phyloP scores from a whole-genome alignment of 92 coral and sea anemone genomes.

The Heliopora coerulea region DNA sequence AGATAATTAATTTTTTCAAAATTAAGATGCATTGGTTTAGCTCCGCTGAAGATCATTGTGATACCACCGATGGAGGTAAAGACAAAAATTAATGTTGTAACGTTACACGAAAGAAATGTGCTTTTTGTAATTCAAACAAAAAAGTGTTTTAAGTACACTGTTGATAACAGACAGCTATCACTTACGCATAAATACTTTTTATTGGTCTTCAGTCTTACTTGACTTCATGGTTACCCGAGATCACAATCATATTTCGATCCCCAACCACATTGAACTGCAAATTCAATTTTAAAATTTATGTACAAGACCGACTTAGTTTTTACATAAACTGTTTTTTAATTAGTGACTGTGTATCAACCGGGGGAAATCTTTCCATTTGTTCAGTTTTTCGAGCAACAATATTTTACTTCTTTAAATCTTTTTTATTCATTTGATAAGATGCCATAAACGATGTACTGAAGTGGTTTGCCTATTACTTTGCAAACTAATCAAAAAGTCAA shows the following conservation, averaged over 20 bases:
- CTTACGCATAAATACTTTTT: not conserved
- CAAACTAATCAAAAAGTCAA: conserved; percentile 43
- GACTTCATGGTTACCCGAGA: not conserved
- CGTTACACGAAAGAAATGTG: not conserved
- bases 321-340: not conserved
- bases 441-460: conserved; percentile 38
- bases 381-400: not conserved
- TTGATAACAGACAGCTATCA: not conserved
- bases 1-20: conserved; percentile 33
- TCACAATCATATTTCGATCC: not conserved
- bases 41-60: conserved; percentile 32
- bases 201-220: not conserved
- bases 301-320: no score
- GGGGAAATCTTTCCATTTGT: not conserved
- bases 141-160: not conserved
- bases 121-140: not conserved
- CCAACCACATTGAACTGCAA: not conserved
- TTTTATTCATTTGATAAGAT: conserved; percentile 13
- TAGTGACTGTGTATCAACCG: not conserved
- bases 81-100: not conserved
- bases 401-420: not conserved
- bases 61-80: conserved; percentile 2
- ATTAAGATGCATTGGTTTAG: conserved; percentile 29
- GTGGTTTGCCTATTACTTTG: conserved; percentile 14
- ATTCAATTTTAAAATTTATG: no score